A percentile compares a stretch with the other conserved stretches of the same genome.
These are phyloP conservation scores for Linurgus olivaceus DNA, from an alignment of 2,797 vertebrate genomes.

Conservation along the genomic window DNA sequence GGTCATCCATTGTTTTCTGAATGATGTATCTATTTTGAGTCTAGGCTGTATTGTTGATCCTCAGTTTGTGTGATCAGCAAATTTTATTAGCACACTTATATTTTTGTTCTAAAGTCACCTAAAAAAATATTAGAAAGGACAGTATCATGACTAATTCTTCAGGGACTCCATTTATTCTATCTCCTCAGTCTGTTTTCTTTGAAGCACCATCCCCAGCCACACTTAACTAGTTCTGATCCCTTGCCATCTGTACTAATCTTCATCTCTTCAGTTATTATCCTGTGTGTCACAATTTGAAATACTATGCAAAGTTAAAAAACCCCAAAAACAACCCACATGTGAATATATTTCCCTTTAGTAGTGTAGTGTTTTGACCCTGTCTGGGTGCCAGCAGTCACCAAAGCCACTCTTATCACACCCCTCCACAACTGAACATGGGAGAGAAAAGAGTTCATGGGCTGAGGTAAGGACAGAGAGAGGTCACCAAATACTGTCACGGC, in stretches of 20 bases:
- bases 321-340: background rate
- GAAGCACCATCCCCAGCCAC: background rate
- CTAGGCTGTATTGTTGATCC: background rate
- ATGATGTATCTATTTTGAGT: background rate
- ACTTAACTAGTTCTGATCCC: background rate
- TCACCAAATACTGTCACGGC: background rate
- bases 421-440: background rate
- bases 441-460: background rate
- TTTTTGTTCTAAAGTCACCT: background rate
- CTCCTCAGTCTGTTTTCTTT: background rate
- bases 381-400: background rate
- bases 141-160: background rate
- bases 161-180: background rate
- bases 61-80: background rate
- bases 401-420: background rate
- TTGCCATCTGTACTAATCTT: background rate
- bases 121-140: background rate
- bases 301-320: background rate
- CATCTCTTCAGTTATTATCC: background rate
- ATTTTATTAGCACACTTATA: background rate
- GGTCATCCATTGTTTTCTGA: background rate
- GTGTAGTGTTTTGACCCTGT: background rate
- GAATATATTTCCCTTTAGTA: background rate
- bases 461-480: background rate
- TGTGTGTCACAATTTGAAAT: background rate